Evolutionary conservation across 2,888 invertebrate genomes (phyloP).

Genomic region (Gandaritis pyraliata): DNA sequence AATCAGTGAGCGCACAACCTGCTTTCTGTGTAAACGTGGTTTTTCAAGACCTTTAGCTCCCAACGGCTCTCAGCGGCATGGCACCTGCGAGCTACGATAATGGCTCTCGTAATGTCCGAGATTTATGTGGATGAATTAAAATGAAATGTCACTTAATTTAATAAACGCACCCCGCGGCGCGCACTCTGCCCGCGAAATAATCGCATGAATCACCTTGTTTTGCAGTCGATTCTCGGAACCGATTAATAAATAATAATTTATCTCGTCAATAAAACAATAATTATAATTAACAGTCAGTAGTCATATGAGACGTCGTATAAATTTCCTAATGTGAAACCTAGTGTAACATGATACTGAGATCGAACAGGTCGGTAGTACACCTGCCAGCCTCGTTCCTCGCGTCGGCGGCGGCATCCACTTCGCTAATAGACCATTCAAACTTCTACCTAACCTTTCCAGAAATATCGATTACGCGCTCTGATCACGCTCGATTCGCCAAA

Average conservation of each 20-base stretch:
- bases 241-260: slow-evolving; percentile 80
- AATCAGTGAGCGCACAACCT: background rate
- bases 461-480: slow-evolving; percentile 56
- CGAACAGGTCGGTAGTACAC: slow-evolving; percentile 74
- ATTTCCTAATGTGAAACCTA: slow-evolving; percentile 83
- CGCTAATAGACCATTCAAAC: slow-evolving; percentile 70
- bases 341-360: slow-evolving; percentile 74
- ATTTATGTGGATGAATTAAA: slow-evolving; percentile 76
- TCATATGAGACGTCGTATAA: slow-evolving; percentile 80
- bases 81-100: slow-evolving; percentile 66
- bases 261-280: slow-evolving; percentile 80
- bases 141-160: slow-evolving; percentile 81
- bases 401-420: slow-evolving; percentile 48
- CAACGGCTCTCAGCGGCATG: slow-evolving; percentile 46
- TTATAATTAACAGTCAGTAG: slow-evolving; percentile 81
- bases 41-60: slow-evolving; percentile 57
- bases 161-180: slow-evolving; percentile 72
- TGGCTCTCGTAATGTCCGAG: slow-evolving; percentile 68
- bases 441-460: slow-evolving; percentile 57
- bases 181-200: slow-evolving; percentile 67
- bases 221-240: slow-evolving; percentile 77
- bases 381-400: slow-evolving; percentile 66
- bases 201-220: slow-evolving; percentile 80
- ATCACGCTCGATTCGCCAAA: slow-evolving; percentile 32
- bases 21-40: slow-evolving; percentile 5